A percentile compares a stretch with the other conserved stretches of the same genome.
Evolutionary conservation across 2,797 vertebrate species (phyloP).

Genomic region (Limosa lapponica): DNA sequence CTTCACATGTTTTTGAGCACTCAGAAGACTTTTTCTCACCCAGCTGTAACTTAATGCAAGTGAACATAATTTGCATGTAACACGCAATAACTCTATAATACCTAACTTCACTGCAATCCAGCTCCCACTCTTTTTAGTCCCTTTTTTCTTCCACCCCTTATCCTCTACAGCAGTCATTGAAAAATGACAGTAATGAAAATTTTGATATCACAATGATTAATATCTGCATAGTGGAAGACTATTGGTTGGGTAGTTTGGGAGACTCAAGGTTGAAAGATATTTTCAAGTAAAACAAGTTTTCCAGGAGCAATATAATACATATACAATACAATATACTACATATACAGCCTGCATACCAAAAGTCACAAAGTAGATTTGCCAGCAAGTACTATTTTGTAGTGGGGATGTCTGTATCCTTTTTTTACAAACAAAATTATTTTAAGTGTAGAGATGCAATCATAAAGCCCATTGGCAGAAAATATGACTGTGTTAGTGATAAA

Average conservation of each 20-base stretch:
- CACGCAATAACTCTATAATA: neutral
- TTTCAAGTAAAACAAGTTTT: neutral
- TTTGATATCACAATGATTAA: neutral
- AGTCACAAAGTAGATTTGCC: neutral
- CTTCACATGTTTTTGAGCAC: neutral
- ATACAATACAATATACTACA: too few relatives aligned
- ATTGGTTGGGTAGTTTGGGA: neutral
- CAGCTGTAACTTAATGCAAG: neutral
- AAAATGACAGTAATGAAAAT: neutral
- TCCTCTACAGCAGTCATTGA: neutral
- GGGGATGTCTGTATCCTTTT: neutral
- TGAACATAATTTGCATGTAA: neutral
- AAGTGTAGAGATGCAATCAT: neutral
- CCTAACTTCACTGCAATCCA: neutral
- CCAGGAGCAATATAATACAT: neutral
- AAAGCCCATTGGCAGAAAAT: neutral
- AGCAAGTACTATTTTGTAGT: neutral
- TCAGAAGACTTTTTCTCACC: neutral
- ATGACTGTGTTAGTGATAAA: neutral
- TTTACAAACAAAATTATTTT: neutral
- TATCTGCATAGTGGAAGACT: neutral
- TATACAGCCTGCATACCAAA: neutral
- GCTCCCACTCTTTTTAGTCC: neutral
- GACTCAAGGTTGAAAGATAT: neutral
- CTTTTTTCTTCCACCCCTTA: neutral